Percentiles rank a stretch among this genome's conserved stretches.
phyloP scores from a whole-genome alignment of 1,140 invertebrate species.

The Neuroterus valhalla region DNA sequence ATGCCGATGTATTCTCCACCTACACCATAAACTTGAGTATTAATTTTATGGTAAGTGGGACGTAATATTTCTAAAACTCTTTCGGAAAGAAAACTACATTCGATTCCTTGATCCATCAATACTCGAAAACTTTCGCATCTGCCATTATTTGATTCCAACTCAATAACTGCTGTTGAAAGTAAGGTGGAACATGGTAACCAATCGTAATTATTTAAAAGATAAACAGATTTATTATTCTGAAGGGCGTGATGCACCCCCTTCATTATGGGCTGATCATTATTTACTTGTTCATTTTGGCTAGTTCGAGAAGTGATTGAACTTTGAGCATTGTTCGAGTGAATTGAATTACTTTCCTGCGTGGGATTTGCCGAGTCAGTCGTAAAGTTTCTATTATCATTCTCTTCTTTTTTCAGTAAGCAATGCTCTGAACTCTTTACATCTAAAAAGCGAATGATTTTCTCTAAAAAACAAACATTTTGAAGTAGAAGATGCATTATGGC shows the following conservation, averaged over 20 bases:
- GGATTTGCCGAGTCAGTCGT: no score
- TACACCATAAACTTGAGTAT: background rate
- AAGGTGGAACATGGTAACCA: background rate
- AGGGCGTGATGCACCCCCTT: no score
- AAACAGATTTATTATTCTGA: no score
- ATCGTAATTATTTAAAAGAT: no score
- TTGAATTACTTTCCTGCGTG: no score
- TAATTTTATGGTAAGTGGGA: background rate
- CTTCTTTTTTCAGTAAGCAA: background rate
- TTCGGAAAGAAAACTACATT: background rate
- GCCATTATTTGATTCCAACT: background rate
- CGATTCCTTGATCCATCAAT: background rate
- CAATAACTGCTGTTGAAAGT: background rate
- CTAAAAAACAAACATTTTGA: no score
- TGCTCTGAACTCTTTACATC: background rate
- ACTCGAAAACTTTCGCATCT: background rate
- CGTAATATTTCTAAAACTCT: background rate
- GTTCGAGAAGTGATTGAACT: background rate
- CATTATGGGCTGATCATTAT: no score
- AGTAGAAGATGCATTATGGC: no score
- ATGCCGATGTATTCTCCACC: no score
- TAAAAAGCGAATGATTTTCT: no score
- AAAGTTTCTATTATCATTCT: background rate
- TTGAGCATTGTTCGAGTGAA: background rate
- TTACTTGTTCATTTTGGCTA: background rate